A percentile compares a stretch with the other conserved stretches of the same genome.
Evolutionary conservation across 1,140 invertebrate genomes (phyloP).

Genomic region (Papilio dardanus): DNA sequence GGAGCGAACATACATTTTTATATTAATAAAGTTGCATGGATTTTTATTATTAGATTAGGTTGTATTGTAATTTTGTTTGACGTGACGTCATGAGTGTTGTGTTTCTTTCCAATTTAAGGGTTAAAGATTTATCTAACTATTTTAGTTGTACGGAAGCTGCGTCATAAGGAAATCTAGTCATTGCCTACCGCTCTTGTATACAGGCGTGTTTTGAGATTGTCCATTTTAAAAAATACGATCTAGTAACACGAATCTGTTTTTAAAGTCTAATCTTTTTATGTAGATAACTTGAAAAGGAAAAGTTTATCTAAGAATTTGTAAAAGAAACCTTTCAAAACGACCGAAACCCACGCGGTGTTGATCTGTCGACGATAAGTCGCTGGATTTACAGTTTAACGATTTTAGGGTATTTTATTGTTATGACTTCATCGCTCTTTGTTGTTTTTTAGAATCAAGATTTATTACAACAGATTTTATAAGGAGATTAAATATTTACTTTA

Average conservation of each 20-base stretch:
- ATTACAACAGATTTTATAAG: neutral
- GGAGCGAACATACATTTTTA: neutral
- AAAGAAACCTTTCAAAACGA: conserved; percentile 1
- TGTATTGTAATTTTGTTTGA: no score
- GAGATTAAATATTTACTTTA: neutral
- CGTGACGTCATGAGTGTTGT: no score
- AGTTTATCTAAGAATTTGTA: conserved; percentile 9
- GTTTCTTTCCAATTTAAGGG: no score
- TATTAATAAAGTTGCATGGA: neutral
- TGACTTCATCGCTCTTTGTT: neutral
- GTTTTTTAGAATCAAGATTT: neutral
- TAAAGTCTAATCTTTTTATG: no score
- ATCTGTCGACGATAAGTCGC: conserved; percentile 9
- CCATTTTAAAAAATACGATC: no score
- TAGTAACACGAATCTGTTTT: no score
- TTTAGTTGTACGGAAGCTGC: no score
- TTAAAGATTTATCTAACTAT: no score
- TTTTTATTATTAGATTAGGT: neutral
- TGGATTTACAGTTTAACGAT: conserved; percentile 18
- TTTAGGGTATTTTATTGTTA: conserved; percentile 16
- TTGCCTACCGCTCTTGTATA: no score
- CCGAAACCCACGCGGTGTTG: conserved; percentile 8
- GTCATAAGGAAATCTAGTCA: no score
- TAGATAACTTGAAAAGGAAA: neutral
- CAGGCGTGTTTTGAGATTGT: no score